A percentile compares a stretch with the other conserved stretches of the same genome.
Evolutionary conservation across 2,797 vertebrate species (phyloP).

Genomic region (Adrianichthys oophorus): DNA sequence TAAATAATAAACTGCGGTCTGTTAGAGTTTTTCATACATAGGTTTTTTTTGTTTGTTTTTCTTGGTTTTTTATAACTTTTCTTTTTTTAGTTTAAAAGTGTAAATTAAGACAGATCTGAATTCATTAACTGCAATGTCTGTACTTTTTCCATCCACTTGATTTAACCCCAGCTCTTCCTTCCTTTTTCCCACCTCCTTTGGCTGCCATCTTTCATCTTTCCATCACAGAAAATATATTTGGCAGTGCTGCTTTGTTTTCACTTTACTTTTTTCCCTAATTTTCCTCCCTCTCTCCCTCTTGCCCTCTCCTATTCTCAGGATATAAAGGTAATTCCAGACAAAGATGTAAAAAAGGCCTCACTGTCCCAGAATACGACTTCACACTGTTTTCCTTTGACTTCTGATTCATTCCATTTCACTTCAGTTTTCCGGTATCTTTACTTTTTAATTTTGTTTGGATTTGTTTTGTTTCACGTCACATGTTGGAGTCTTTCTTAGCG

Average conservation of each 20-base stretch:
- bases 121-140: constrained; percentile 68
- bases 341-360: constrained; percentile 92
- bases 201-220: constrained; percentile 53
- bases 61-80: too few species aligned
- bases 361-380: constrained; percentile 78
- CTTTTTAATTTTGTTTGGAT: constrained; percentile 5
- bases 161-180: constrained; percentile 52
- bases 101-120: constrained; percentile 29
- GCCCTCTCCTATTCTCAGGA: constrained; percentile 84
- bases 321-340: constrained; percentile 90
- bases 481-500: constrained; percentile 78
- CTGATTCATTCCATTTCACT: constrained; percentile 17
- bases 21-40: too few species aligned
- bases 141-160: constrained; percentile 70
- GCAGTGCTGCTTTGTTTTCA: constrained; percentile 72
- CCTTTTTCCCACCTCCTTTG: constrained; percentile 39
- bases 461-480: constrained; percentile 23
- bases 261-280: constrained; percentile 92
- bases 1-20: too few species aligned
- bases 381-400: constrained; percentile 39
- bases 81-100: neutral
- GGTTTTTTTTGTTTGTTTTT: too few species aligned
- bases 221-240: constrained; percentile 65
- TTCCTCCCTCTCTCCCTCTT: constrained; percentile 88
- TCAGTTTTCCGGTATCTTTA: constrained; percentile 64